Conservation (phyloP, 2,113 vertebrate species). For the Sardina pilchardus region DNA sequence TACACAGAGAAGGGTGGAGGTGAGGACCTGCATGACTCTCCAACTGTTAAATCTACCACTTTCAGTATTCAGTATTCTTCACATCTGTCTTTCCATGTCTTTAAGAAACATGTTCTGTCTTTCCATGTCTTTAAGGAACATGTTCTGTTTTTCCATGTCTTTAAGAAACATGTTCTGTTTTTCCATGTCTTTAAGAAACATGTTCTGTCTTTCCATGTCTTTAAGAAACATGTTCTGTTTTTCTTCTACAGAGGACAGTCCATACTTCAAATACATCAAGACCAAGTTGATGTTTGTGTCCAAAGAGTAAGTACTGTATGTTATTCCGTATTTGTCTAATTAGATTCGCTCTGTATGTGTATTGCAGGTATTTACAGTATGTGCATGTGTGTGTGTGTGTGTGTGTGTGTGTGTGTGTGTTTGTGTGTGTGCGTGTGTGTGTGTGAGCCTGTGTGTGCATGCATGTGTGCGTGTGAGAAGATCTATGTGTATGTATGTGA, state of each 20-base stretch:
- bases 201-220: neutral
- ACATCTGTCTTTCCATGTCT: neutral
- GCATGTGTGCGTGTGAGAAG: neutral
- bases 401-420: neutral
- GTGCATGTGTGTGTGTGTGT: neutral
- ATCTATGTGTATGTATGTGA: neutral
- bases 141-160: no score
- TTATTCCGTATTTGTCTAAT: neutral
- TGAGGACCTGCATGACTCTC: conserved; percentile 49
- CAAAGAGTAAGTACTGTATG: conserved; percentile 75
- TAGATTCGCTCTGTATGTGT: conserved; percentile 10
- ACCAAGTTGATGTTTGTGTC: conserved; percentile 75
- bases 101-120: neutral
- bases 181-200: neutral
- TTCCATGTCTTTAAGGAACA: no score
- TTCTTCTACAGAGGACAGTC: conserved; percentile 64
- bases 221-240: neutral
- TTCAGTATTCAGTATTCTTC: neutral
- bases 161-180: neutral
- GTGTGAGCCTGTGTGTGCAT: neutral
- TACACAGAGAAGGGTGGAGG: conserved; percentile 74
- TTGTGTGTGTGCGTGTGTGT: neutral
- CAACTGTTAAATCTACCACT: neutral
- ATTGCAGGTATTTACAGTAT: neutral
- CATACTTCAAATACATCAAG: conserved; percentile 73